phyloP scores from a whole-genome alignment of 2,797 vertebrate genomes.

The Cuniculus paca region DNA sequence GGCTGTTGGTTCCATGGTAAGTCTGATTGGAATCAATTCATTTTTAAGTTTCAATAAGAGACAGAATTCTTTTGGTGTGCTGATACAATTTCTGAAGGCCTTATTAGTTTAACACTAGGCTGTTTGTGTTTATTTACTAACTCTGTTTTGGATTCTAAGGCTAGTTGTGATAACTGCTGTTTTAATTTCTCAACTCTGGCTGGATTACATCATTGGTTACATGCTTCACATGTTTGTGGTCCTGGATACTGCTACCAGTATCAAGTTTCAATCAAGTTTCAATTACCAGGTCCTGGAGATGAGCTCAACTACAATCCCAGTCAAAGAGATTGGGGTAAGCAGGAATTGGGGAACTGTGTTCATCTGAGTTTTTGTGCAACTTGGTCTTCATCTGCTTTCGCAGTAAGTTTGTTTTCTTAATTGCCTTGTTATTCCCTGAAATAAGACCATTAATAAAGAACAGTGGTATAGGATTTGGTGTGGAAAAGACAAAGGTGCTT shows the following conservation, averaged over 20 bases:
- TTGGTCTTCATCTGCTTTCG: slow-evolving; percentile 44
- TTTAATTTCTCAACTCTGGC: not conserved
- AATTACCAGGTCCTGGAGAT: not conserved
- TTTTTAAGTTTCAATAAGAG: not conserved
- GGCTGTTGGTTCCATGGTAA: not conserved
- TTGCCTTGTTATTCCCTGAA: slow-evolving; percentile 65
- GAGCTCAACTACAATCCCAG: not conserved
- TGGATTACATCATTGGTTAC: not conserved
- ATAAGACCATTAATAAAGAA: slow-evolving; percentile 58
- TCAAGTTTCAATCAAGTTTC: too few species aligned
- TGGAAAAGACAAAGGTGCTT: slow-evolving; percentile 60
- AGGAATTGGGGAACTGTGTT: not conserved
- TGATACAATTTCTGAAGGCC: not conserved
- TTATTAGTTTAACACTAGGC: not conserved
- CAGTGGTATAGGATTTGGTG: slow-evolving; percentile 6
- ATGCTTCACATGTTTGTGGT: not conserved
- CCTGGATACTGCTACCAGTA: not conserved
- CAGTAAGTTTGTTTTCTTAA: slow-evolving; percentile 70
- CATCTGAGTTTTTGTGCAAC: not conserved
- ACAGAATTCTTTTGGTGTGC: not conserved
- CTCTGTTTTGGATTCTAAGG: not conserved
- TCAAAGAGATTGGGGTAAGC: not conserved
- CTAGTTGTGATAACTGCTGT: not conserved
- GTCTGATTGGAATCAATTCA: not conserved
- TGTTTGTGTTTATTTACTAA: not conserved